phyloP scores from a whole-genome alignment of 2,888 invertebrate species.

The Oscheius sp. region DNA sequence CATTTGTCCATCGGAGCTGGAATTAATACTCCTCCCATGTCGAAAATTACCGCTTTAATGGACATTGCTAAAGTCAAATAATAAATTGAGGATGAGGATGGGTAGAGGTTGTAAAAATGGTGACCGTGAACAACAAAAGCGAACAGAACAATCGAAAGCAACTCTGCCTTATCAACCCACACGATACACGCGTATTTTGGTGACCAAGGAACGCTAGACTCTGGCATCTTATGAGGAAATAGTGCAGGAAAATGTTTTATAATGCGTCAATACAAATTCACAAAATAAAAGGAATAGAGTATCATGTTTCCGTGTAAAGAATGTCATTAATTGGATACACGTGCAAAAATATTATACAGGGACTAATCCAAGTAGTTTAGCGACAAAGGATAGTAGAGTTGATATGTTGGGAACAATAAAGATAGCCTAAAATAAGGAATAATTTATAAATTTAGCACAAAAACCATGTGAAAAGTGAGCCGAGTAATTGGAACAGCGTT shows the following conservation, averaged over 20 bases:
- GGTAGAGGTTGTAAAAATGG: no score
- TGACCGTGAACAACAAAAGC: not conserved
- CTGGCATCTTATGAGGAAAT: no score
- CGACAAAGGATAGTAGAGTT: not conserved
- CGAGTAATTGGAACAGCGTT: slow-evolving; percentile 18
- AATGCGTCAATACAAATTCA: no score
- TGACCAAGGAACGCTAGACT: slow-evolving; percentile 1
- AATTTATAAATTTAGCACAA: not conserved
- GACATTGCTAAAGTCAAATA: slow-evolving; percentile 18
- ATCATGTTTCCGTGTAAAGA: not conserved
- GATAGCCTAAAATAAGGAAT: slow-evolving; percentile 12
- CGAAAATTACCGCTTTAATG: slow-evolving; percentile 72
- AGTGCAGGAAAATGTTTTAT: no score
- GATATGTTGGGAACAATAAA: slow-evolving; percentile 16
- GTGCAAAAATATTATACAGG: not conserved
- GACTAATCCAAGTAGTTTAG: not conserved
- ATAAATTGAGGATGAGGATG: not conserved
- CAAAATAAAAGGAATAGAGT: no score
- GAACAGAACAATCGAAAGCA: no score
- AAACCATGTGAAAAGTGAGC: slow-evolving; percentile 4
- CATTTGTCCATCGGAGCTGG: slow-evolving; percentile 71
- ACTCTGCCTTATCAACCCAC: slow-evolving; percentile 1
- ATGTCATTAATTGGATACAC: not conserved
- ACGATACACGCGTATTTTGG: slow-evolving; percentile 23
- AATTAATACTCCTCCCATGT: slow-evolving; percentile 73